phyloP scores from a whole-genome alignment of 2,113 vertebrate species.

The Notarius quadriscutis region DNA sequence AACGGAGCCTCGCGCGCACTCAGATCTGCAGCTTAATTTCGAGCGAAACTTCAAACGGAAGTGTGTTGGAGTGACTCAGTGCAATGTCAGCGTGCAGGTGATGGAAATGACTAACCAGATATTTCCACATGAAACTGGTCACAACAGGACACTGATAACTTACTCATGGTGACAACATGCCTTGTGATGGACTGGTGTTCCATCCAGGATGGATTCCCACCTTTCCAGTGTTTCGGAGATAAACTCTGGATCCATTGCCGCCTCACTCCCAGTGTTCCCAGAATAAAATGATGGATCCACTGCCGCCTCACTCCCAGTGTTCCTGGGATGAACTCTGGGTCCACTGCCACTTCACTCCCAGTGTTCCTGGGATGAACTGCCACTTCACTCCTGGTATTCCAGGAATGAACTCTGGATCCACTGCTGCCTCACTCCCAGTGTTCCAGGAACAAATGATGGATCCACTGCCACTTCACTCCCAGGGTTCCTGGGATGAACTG shows the following conservation, averaged over 20 bases:
- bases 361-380: neutral
- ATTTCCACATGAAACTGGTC: neutral
- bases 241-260: neutral
- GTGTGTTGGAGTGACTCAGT: constrained; percentile 29
- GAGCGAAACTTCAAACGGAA: neutral
- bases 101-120: constrained; percentile 14
- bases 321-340: neutral
- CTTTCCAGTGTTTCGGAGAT: neutral
- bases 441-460: neutral
- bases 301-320: neutral
- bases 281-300: neutral
- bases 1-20: neutral
- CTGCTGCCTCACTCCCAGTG: neutral
- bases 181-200: neutral
- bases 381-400: neutral
- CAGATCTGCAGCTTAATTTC: neutral
- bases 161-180: neutral
- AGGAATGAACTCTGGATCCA: neutral
- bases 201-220: neutral
- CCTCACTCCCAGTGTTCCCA: neutral
- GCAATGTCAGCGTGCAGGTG: constrained; percentile 4
- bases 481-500: neutral
- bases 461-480: neutral
- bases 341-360: neutral
- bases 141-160: neutral